A percentile compares a stretch with the other conserved stretches of the same genome.
phyloP scores from a whole-genome alignment of 2,113 vertebrate genomes.

The Trochalopteron elliotii region DNA sequence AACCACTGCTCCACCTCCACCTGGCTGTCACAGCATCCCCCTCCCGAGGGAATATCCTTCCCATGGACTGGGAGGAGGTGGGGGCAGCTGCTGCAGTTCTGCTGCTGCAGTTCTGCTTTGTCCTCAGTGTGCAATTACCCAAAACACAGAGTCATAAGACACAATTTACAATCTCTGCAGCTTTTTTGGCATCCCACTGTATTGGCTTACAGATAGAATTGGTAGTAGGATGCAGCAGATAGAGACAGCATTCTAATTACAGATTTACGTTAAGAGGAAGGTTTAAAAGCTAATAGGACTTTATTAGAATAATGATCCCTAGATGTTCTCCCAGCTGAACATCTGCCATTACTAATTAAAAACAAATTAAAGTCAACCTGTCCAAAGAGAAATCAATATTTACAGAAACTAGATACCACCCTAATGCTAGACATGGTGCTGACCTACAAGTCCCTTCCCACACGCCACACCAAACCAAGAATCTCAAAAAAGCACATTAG shows the following conservation, averaged over 20 bases:
- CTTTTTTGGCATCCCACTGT: constrained; percentile 24
- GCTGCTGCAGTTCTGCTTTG: background rate
- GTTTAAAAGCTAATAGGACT: constrained; percentile 64
- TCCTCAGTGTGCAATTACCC: constrained; percentile 16
- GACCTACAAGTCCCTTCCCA: background rate
- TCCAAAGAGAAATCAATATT: constrained; percentile 54
- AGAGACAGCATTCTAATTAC: constrained; percentile 51
- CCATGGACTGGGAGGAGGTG: background rate
- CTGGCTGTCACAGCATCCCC: background rate
- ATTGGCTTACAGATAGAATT: constrained; percentile 6
- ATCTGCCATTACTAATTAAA: constrained; percentile 73
- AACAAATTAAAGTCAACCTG: constrained; percentile 59
- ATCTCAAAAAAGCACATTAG: background rate
- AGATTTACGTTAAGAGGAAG: constrained; percentile 55
- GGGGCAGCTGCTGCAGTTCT: background rate
- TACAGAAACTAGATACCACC: constrained; percentile 44
- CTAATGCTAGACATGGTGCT: background rate
- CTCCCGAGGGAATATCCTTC: background rate
- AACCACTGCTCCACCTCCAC: background rate
- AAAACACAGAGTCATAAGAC: background rate
- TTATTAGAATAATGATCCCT: constrained; percentile 68
- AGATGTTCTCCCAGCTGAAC: constrained; percentile 65
- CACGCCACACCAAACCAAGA: background rate
- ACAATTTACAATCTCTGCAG: constrained; percentile 43
- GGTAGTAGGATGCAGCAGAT: constrained; percentile 33